Base-by-base conservation (phyloP, 2,113 vertebrate genomes). In the Myotis brandtii region DNA sequence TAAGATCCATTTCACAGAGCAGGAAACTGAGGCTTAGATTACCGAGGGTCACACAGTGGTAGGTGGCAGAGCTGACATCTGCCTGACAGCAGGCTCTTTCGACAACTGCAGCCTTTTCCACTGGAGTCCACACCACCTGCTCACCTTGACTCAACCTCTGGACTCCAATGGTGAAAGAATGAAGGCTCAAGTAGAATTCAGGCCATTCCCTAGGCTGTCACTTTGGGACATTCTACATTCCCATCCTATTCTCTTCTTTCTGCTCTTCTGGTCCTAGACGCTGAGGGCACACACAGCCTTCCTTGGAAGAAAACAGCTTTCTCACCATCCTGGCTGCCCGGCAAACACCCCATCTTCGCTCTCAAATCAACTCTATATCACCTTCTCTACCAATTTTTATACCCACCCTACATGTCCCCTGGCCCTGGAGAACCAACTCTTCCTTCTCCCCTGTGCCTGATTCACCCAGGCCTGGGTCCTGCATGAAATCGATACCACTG, bases 1-100 rank as follows among this genome's bases (percentile, higher is more conserved):
- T n/a, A 89, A 67, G 56, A 93, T 67, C 66, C 64, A 89, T 62
- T 77, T 87, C 82, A 81, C 16, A 43, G 69, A 92, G 34, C 34
- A 30, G 77, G 67, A 93, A 85, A 73, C 77, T 30, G 34, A 91
- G 95, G 89, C 37, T 82, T 67, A 21, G n/a, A 67, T 5, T 80
- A 79, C 82, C 6, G 2, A 50, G 25, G 14, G 20, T 54, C 43
- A 82, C 59, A 9, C 12, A 37, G 62, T 46, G 0, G 48, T 32
- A n/a, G 54, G 40, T 27, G n/a, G 48, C 56, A 79, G 54, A 67
- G 40, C 40, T 69, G 66, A 67, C 4, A 2, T 14, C 43, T 9
- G 1, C 56, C 46, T 30, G 30, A 81, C 34, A 82, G 17, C 0
- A 5, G 50, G n/a, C 5, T 79, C 48, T 76, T 85, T 3, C 21